These are phyloP conservation scores for Sceloporus tristichus DNA, from an alignment of 2,113 vertebrate genomes.

Conservation along the genomic window DNA sequence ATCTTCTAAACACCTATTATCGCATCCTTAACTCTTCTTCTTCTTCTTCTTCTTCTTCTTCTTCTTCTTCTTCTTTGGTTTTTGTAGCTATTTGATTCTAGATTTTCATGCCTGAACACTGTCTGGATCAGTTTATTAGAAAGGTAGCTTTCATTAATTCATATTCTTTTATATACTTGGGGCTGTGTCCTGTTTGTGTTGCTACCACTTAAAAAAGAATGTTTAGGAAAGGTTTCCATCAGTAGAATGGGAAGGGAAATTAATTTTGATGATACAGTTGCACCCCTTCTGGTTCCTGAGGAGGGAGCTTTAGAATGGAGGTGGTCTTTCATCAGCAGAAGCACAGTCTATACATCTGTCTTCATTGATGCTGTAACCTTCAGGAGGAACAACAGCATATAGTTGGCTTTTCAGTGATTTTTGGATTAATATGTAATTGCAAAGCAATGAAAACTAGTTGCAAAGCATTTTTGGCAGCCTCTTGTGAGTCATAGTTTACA, in stretches of 20 bases:
- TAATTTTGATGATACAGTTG: neutral
- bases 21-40: too few relatives aligned
- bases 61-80: too few relatives aligned
- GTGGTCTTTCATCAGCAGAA: neutral
- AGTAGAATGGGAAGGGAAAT: neutral
- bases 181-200: neutral
- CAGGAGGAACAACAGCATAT: neutral
- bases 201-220: neutral
- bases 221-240: neutral
- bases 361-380: neutral
- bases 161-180: too few relatives aligned
- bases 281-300: neutral
- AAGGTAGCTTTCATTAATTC: neutral
- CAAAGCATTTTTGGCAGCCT: neutral
- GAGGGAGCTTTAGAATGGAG: neutral
- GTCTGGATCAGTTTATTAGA: neutral
- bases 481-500: neutral
- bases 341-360: too few relatives aligned
- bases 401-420: neutral
- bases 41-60: too few relatives aligned
- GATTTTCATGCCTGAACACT: neutral
- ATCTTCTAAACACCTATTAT: neutral
- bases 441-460: neutral
- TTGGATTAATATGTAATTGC: neutral
- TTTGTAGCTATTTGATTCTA: neutral